Evolutionary conservation across 1,140 invertebrate genomes (phyloP).

Genomic region (Drosophila varians): DNA sequence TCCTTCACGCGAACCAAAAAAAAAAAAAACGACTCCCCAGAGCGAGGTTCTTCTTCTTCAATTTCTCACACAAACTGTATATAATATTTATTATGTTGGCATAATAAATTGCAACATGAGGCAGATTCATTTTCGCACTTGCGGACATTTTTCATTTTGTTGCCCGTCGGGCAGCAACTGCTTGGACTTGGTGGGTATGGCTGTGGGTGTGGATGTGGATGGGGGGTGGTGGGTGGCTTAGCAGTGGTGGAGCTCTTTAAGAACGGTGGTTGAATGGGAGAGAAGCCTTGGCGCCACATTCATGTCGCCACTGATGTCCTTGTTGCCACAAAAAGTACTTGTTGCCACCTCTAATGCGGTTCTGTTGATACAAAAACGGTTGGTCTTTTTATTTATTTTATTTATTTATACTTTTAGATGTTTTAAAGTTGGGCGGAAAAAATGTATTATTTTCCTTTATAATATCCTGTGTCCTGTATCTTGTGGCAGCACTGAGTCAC

Average conservation of each 20-base stretch:
- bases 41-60: slow-evolving; percentile 42
- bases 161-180: slow-evolving; percentile 61
- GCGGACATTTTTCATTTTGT: slow-evolving; percentile 78
- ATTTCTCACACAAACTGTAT: slow-evolving; percentile 71
- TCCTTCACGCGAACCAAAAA: neutral
- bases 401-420: neutral
- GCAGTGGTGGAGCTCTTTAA: neutral
- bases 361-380: neutral
- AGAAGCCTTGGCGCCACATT: slow-evolving; percentile 58
- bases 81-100: slow-evolving; percentile 82
- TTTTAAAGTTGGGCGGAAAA: neutral
- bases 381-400: neutral
- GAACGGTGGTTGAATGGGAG: slow-evolving; percentile 32
- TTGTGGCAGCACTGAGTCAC: slow-evolving; percentile 6
- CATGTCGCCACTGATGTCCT: slow-evolving; percentile 36
- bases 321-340: slow-evolving; percentile 47
- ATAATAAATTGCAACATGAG: slow-evolving; percentile 82
- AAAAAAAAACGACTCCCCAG: slow-evolving; percentile 17
- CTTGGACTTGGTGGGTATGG: slow-evolving; percentile 34
- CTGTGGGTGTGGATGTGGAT: neutral
- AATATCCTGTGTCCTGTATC: neutral
- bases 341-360: slow-evolving; percentile 37
- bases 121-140: slow-evolving; percentile 81
- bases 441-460: neutral
- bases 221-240: neutral